A percentile compares a stretch with the other conserved stretches of the same genome.
Evolutionary conservation across 2,113 vertebrate genomes (phyloP).

Genomic region (Dasyprocta punctata): DNA sequence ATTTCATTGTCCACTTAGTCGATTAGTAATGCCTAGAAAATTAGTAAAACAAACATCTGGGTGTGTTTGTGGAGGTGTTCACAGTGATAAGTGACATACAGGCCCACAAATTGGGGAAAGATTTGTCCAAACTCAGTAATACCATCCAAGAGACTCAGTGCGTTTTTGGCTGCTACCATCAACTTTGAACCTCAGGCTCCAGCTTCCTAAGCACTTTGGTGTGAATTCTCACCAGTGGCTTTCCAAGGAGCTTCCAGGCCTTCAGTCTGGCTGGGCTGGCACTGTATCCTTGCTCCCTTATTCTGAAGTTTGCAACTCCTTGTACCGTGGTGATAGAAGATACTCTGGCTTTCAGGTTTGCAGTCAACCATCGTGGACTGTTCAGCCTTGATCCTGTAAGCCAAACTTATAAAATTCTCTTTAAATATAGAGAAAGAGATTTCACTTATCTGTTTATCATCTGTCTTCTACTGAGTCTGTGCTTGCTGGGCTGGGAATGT

Average conservation of each 20-base stretch:
- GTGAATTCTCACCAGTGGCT: not conserved
- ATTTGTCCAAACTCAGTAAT: not conserved
- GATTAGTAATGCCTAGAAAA: not conserved
- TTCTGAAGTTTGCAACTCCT: not conserved
- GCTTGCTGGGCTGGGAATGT: too few species aligned
- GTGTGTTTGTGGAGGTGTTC: not conserved
- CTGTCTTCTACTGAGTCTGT: not conserved
- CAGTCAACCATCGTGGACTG: not conserved
- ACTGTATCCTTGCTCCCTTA: not conserved
- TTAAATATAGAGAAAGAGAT: not conserved
- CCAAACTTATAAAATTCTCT: not conserved
- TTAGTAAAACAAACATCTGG: not conserved
- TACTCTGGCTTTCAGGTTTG: not conserved
- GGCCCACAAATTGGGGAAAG: not conserved
- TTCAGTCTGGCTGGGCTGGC: not conserved
- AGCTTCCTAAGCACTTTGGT: not conserved
- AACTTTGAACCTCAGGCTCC: not conserved
- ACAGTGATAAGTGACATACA: not conserved
- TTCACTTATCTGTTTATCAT: not conserved
- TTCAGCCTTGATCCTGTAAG: not conserved
- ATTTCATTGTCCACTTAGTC: not conserved
- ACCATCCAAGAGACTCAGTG: not conserved
- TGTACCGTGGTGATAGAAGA: not conserved
- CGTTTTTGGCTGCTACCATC: not conserved
- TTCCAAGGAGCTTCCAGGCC: not conserved